A percentile compares a stretch with the other conserved stretches of the same genome.
These are phyloP conservation scores for Nemurella pictetii DNA, from an alignment of 2,888 invertebrate species.

Conservation along the genomic window DNA sequence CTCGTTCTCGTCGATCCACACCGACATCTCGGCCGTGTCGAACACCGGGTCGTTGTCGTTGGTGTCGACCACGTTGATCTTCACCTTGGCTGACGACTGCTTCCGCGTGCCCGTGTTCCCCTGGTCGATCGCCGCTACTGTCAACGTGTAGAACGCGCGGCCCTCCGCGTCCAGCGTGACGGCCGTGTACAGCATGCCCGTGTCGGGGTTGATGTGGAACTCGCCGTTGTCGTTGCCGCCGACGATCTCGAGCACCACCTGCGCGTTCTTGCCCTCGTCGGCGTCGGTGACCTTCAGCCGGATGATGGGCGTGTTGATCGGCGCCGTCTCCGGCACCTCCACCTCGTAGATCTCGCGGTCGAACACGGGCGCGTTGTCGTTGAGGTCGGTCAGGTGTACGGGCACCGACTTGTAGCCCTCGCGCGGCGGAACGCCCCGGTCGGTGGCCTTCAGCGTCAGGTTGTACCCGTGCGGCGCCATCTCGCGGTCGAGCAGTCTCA, in stretches of 20 bases:
- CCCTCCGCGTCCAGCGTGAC: constrained; percentile 81
- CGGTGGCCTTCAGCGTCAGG: constrained; percentile 81
- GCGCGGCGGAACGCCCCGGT: constrained; percentile 78
- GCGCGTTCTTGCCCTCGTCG: constrained; percentile 80
- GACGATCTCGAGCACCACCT: constrained; percentile 84
- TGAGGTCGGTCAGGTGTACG: constrained; percentile 77
- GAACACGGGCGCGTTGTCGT: constrained; percentile 87
- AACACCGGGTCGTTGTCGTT: constrained; percentile 95
- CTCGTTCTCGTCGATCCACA: constrained; percentile 84
- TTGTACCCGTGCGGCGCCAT: constrained; percentile 80
- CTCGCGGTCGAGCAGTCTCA: constrained; percentile 77
- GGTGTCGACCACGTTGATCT: constrained; percentile 84
- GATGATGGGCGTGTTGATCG: constrained; percentile 85
- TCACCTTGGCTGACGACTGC: constrained; percentile 88
- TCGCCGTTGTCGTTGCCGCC: constrained; percentile 90
- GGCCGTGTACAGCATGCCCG: constrained; percentile 87
- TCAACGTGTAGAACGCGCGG: constrained; percentile 81
- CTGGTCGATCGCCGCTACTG: constrained; percentile 87
- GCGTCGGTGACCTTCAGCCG: constrained; percentile 84
- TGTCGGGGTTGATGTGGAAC: constrained; percentile 83
- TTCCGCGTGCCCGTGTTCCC: constrained; percentile 80
- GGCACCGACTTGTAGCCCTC: constrained; percentile 79
- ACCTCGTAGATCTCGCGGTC: constrained; percentile 85
- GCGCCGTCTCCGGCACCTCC: constrained; percentile 84
- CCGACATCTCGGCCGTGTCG: constrained; percentile 68